These are phyloP conservation scores for Phyllotreta cruciferae DNA, from an alignment of 2,888 invertebrate species.

Conservation along the genomic window DNA sequence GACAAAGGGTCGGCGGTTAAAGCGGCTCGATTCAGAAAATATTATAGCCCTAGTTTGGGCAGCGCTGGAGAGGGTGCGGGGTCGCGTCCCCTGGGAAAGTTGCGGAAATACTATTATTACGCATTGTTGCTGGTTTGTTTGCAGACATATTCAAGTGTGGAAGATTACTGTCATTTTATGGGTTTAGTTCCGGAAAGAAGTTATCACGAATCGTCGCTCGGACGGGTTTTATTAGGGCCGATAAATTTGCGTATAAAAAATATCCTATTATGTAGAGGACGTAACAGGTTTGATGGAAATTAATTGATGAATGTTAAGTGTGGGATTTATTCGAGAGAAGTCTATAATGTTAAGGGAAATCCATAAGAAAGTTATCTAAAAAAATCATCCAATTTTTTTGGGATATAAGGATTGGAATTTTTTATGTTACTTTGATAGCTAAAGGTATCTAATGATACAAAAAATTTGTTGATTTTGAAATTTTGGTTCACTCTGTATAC, in stretches of 20 bases:
- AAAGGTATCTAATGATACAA: no score
- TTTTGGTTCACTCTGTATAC: no score
- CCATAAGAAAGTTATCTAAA: no score
- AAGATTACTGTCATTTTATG: conserved; percentile 53
- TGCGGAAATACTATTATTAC: conserved; percentile 52
- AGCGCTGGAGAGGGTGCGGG: conserved; percentile 28
- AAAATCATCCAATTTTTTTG: no score
- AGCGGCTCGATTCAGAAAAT: conserved; percentile 51
- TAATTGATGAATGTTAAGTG: no score
- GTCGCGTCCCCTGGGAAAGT: conserved; percentile 49
- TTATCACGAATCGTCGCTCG: conserved; percentile 36
- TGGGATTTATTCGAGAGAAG: no score
- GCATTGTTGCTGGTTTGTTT: conserved; percentile 55
- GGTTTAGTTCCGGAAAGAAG: conserved; percentile 40
- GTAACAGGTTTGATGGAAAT: conserved; percentile 26
- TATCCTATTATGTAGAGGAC: conserved; percentile 14
- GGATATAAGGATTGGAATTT: no score
- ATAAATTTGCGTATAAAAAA: conserved; percentile 20
- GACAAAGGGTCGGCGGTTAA: conserved; percentile 49
- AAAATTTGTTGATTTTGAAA: no score
- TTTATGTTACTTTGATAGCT: no score
- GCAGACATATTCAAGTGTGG: conserved; percentile 53
- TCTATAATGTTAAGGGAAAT: no score
- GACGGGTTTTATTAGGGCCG: conserved; percentile 25
- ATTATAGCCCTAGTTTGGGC: conserved; percentile 55